Conservation (phyloP, 2,797 vertebrate species). For the Myripristis jacobus region DNA sequence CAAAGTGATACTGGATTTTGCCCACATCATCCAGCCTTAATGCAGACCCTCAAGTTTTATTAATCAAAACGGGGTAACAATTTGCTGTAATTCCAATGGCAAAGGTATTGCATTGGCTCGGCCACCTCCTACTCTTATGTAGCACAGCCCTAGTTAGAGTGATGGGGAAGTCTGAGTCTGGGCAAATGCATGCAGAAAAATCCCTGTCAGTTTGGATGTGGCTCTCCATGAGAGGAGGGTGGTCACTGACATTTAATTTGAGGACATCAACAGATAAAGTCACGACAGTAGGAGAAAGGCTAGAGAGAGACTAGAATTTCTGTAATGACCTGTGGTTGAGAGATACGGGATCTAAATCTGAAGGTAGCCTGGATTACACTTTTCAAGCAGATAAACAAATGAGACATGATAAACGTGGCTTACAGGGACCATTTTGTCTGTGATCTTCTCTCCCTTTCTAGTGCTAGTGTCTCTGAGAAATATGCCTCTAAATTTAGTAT, state of each 20-base stretch:
- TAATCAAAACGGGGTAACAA: background rate
- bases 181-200: slow-evolving; percentile 1
- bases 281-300: slow-evolving; percentile 44
- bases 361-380: slow-evolving; percentile 45
- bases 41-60: slow-evolving; percentile 32
- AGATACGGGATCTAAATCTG: background rate
- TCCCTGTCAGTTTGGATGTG: slow-evolving; percentile 63
- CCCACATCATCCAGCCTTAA: too few relatives aligned
- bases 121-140: slow-evolving; percentile 72
- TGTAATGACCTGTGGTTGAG: slow-evolving; percentile 39
- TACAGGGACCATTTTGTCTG: slow-evolving; percentile 73
- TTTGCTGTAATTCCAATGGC: slow-evolving; percentile 71
- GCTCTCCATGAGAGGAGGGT: slow-evolving; percentile 55
- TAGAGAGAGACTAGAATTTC: slow-evolving; percentile 50
- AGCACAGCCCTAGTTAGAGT: slow-evolving; percentile 62
- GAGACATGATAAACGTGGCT: slow-evolving; percentile 79
- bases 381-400: slow-evolving; percentile 72
- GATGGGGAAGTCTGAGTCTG: slow-evolving; percentile 46
- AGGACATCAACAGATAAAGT: slow-evolving; percentile 55
- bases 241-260: slow-evolving; percentile 75
- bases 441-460: slow-evolving; percentile 56
- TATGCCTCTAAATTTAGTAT: slow-evolving; percentile 90
- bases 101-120: slow-evolving; percentile 72
- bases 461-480: slow-evolving; percentile 77
- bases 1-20: too few relatives aligned